Conservation (phyloP, 2,888 invertebrate genomes). For the Perithous albicinctus region DNA sequence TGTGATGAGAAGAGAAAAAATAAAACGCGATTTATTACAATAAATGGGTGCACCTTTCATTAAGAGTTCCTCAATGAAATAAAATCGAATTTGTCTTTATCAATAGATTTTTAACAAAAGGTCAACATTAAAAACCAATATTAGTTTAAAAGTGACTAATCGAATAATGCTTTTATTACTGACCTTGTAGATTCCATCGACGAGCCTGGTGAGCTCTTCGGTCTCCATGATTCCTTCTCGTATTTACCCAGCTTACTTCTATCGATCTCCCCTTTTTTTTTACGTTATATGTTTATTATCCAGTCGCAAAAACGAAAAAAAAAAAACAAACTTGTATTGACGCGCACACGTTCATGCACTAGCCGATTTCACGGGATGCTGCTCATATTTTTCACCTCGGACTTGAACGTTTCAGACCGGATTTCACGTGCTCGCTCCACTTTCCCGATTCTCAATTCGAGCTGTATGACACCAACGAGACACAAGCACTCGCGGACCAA, state of each 20-base stretch:
- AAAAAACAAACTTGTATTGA: slow-evolving; percentile 20
- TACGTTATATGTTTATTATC: slow-evolving; percentile 40
- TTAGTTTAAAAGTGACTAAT: neutral
- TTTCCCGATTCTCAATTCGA: slow-evolving; percentile 71
- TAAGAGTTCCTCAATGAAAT: no score
- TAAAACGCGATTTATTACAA: no score
- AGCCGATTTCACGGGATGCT: slow-evolving; percentile 77
- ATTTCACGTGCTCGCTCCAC: slow-evolving; percentile 76
- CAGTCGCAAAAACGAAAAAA: slow-evolving; percentile 5
- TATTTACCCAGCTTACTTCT: slow-evolving; percentile 56
- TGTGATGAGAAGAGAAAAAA: no score
- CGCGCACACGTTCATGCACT: slow-evolving; percentile 10
- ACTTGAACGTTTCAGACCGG: slow-evolving; percentile 71
- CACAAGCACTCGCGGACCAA: slow-evolving; percentile 47
- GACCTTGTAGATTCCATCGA: slow-evolving; percentile 96
- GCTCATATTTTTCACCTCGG: slow-evolving; percentile 76
- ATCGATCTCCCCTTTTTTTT: slow-evolving; percentile 53
- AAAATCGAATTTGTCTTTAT: no score
- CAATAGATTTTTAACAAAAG: neutral
- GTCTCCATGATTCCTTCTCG: slow-evolving; percentile 88
- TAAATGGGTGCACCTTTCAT: no score
- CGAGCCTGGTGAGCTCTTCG: slow-evolving; percentile 95
- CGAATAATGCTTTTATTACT: slow-evolving; percentile 38
- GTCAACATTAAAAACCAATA: neutral
- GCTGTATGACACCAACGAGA: slow-evolving; percentile 26